Conservation (phyloP, 2,888 invertebrate species). For the Polymixis flavicincta region DNA sequence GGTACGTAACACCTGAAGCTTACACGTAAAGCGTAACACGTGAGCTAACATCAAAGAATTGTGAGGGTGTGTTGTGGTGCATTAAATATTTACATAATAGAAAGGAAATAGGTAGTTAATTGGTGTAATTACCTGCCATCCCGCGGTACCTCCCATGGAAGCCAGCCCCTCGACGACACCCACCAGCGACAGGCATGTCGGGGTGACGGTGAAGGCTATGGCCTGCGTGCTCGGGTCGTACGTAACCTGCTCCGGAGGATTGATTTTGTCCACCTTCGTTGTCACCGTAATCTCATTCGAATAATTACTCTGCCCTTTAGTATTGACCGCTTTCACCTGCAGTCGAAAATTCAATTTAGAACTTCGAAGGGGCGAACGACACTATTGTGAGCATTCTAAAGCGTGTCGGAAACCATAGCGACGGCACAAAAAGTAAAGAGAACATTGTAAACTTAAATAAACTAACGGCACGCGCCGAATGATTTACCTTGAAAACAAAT, state of each 20-base stretch:
- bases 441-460: slow-evolving; percentile 67
- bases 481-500: slow-evolving; percentile 89
- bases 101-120: not conserved
- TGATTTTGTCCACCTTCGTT: slow-evolving; percentile 96
- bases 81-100: slow-evolving; percentile 17
- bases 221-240: slow-evolving; percentile 95
- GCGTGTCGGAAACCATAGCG: slow-evolving; percentile 74
- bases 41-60: slow-evolving; percentile 33
- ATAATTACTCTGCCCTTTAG: slow-evolving; percentile 96
- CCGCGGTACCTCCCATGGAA: slow-evolving; percentile 73
- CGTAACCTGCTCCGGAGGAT: slow-evolving; percentile 94
- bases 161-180: slow-evolving; percentile 94
- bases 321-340: slow-evolving; percentile 96
- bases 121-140: slow-evolving; percentile 81
- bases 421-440: slow-evolving; percentile 74
- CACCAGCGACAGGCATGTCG: slow-evolving; percentile 94
- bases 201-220: slow-evolving; percentile 94
- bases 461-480: slow-evolving; percentile 71
- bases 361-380: slow-evolving; percentile 34
- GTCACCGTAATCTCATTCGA: slow-evolving; percentile 95
- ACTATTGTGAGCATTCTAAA: slow-evolving; percentile 68
- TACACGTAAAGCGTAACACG: slow-evolving; percentile 41
- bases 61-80: slow-evolving; percentile 37
- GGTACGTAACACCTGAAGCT: slow-evolving; percentile 36
- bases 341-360: slow-evolving; percentile 59